Evolutionary conservation across 2,888 invertebrate species (phyloP).

Genomic region (Tetrapedia diversipes): DNA sequence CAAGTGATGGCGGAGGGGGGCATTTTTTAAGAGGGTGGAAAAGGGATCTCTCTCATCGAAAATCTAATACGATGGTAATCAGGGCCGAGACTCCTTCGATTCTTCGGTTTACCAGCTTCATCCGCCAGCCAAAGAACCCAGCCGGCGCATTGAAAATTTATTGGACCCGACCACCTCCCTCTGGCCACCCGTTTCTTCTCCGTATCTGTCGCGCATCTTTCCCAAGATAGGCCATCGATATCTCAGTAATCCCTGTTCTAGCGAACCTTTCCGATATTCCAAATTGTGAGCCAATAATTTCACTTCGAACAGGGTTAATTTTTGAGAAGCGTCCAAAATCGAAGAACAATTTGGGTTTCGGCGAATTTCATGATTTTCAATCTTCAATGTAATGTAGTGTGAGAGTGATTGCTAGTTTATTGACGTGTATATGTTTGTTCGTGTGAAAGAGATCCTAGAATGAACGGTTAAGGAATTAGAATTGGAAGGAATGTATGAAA

Average conservation of each 20-base stretch:
- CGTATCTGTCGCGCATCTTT: neutral
- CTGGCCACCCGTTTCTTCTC: neutral
- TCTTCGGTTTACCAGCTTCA: slow-evolving; percentile 62
- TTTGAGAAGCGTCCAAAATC: neutral
- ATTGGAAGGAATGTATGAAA: too few species aligned
- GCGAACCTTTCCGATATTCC: slow-evolving; percentile 10
- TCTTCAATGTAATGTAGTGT: too few species aligned
- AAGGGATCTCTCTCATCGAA: slow-evolving; percentile 71
- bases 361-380: too few species aligned
- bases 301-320: neutral
- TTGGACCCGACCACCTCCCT: slow-evolving; percentile 58
- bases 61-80: slow-evolving; percentile 80
- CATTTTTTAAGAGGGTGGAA: slow-evolving; percentile 56
- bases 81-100: slow-evolving; percentile 64
- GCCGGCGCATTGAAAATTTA: slow-evolving; percentile 75
- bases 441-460: too few species aligned
- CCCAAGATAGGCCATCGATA: slow-evolving; percentile 53
- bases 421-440: too few species aligned
- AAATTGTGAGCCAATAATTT: slow-evolving; percentile 12
- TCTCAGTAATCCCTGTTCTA: slow-evolving; percentile 66
- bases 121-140: slow-evolving; percentile 51
- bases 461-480: too few species aligned
- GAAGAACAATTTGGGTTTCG: too few species aligned
- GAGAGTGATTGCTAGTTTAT: too few species aligned
- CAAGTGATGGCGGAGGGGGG: slow-evolving; percentile 23